Evolutionary conservation across 37 sponge, comb jelly and placozoan genomes (phyloP).

Genomic region (Tethya wilhelma): DNA sequence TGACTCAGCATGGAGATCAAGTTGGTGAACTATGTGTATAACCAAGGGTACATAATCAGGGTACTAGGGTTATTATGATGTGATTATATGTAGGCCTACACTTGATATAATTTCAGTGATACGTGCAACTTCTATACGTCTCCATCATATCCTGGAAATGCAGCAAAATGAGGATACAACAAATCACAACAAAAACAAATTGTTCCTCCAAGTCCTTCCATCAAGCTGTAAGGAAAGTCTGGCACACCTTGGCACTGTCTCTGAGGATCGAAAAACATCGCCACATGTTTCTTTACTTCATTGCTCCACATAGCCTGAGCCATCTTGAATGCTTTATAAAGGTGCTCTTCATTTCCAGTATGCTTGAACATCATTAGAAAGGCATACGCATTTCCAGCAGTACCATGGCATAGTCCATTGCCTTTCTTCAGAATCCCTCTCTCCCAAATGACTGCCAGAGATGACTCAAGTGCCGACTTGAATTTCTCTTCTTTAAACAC

Average conservation of each 20-base stretch:
- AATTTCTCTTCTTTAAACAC: slow-evolving; percentile 35
- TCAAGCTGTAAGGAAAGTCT: slow-evolving; percentile 52
- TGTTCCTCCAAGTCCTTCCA: slow-evolving; percentile 72
- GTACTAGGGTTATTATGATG: no score
- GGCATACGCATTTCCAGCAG: slow-evolving; percentile 79
- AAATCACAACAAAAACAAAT: slow-evolving; percentile 70
- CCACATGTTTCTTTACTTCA: slow-evolving; percentile 12
- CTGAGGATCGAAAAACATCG: slow-evolving; percentile 11
- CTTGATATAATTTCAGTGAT: no score
- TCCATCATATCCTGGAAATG: slow-evolving; percentile 75
- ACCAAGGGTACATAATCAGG: no score
- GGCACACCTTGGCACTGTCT: slow-evolving; percentile 25
- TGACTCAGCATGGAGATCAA: no score
- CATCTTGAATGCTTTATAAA: slow-evolving; percentile 51
- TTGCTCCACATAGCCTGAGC: slow-evolving; percentile 29
- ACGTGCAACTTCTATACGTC: no score
- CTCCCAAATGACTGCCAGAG: slow-evolving; percentile 66
- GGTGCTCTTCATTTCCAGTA: slow-evolving; percentile 33
- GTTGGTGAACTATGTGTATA: no score
- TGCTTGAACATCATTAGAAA: slow-evolving; percentile 62
- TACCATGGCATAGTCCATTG: slow-evolving; percentile 76
- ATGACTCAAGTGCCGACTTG: slow-evolving; percentile 23
- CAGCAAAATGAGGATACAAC: slow-evolving; percentile 50
- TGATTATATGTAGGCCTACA: no score
- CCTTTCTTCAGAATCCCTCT: slow-evolving; percentile 80